Evolutionary conservation across 2,797 vertebrate species (phyloP).

Genomic region (Onychomys torridus): DNA sequence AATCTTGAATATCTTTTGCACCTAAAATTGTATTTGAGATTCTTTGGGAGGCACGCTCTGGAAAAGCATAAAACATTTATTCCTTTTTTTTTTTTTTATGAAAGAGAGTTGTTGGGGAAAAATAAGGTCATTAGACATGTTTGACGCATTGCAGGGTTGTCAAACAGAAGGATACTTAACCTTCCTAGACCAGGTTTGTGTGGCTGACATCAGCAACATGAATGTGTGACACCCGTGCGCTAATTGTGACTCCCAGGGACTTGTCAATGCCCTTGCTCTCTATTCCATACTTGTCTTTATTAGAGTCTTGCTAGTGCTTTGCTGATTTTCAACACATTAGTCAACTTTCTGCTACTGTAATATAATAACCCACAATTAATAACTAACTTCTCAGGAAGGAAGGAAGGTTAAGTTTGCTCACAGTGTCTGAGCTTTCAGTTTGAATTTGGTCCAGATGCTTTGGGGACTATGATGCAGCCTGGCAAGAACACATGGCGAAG

Average conservation of each 20-base stretch:
- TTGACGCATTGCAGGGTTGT: not conserved
- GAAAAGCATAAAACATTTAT: not conserved
- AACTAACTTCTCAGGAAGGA: not conserved
- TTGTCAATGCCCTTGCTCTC: not conserved
- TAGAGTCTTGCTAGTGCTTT: not conserved
- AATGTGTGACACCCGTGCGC: not conserved
- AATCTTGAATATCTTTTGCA: slow-evolving; percentile 43
- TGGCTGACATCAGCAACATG: not conserved
- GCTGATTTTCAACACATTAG: not conserved
- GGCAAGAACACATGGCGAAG: not conserved
- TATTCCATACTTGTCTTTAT: not conserved
- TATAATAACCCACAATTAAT: not conserved
- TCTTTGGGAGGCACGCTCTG: not conserved
- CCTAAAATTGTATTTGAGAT: slow-evolving; percentile 32
- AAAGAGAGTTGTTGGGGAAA: not conserved
- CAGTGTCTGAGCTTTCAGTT: not conserved
- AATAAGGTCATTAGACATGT: not conserved
- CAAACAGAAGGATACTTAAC: not conserved
- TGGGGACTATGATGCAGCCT: not conserved
- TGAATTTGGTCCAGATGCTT: not conserved
- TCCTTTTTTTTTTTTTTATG: not conserved
- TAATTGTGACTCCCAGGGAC: not conserved
- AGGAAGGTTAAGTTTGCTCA: not conserved
- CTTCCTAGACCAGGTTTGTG: not conserved
- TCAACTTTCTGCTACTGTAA: not conserved